Evolutionary conservation across 2,797 vertebrate species (phyloP).

Genomic region (Sebastes flavidus): DNA sequence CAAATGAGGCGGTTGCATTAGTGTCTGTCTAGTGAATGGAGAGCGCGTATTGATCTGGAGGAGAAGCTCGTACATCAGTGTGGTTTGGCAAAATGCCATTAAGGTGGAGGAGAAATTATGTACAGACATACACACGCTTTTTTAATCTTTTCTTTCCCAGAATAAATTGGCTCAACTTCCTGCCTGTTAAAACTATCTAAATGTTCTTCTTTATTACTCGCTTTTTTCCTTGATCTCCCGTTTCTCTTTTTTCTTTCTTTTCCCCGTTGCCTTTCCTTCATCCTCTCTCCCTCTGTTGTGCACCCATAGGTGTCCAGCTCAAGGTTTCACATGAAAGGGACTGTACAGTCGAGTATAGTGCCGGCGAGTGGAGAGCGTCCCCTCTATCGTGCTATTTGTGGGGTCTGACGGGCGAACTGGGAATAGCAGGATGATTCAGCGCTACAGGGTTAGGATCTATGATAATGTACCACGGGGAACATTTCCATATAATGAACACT

Average conservation of each 20-base stretch:
- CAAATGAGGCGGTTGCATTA: slow-evolving; percentile 72
- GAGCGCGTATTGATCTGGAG: slow-evolving; percentile 67
- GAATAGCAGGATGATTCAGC: slow-evolving; percentile 68
- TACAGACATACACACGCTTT: slow-evolving; percentile 1
- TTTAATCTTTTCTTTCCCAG: slow-evolving; percentile 3
- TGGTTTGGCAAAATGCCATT: slow-evolving; percentile 72
- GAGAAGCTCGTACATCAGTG: slow-evolving; percentile 68
- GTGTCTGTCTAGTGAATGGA: slow-evolving; percentile 60
- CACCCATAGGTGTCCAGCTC: not conserved
- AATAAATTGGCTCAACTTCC: not conserved
- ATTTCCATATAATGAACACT: slow-evolving; percentile 79
- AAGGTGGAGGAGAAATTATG: slow-evolving; percentile 47
- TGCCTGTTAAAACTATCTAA: slow-evolving; percentile 4
- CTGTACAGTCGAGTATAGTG: not conserved
- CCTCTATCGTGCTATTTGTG: slow-evolving; percentile 49
- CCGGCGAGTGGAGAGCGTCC: slow-evolving; percentile 19
- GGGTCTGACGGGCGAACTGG: slow-evolving; percentile 56
- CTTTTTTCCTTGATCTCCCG: not conserved
- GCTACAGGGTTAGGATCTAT: slow-evolving; percentile 71
- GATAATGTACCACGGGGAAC: slow-evolving; percentile 69
- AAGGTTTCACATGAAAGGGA: slow-evolving; percentile 20
- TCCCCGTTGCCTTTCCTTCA: not conserved
- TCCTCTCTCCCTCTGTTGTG: not conserved
- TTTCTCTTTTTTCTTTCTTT: not conserved
- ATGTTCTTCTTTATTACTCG: not conserved